These are phyloP conservation scores for Notodonta ziczac DNA, from an alignment of 2,888 invertebrate species.

Conservation along the genomic window DNA sequence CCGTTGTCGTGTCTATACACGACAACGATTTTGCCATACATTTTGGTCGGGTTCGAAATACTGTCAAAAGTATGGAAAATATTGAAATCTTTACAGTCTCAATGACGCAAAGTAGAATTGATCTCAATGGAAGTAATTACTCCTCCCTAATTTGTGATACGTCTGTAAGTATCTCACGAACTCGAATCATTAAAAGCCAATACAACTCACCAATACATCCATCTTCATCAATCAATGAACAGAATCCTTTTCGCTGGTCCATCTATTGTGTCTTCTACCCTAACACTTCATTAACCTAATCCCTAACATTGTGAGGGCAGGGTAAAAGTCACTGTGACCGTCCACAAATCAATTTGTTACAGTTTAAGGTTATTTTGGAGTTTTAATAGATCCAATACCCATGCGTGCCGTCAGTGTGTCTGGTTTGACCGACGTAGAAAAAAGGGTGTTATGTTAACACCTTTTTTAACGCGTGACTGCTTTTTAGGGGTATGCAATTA, in stretches of 20 bases:
- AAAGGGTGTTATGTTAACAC: neutral
- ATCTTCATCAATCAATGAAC: constrained; percentile 53
- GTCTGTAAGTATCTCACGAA: constrained; percentile 19
- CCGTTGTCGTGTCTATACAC: too few species aligned
- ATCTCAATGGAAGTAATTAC: too few species aligned
- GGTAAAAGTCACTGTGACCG: constrained; percentile 32
- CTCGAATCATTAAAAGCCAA: constrained; percentile 17
- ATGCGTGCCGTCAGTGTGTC: constrained; percentile 43
- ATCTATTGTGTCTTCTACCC: constrained; percentile 41
- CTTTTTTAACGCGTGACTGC: constrained; percentile 1
- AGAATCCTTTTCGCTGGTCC: constrained; percentile 37
- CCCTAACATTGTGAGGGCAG: constrained; percentile 26
- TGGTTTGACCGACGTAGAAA: constrained; percentile 10
- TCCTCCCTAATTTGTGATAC: neutral
- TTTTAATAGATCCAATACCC: constrained; percentile 25
- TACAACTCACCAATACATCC: constrained; percentile 30
- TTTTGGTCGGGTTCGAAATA: too few species aligned
- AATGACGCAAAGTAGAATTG: too few species aligned
- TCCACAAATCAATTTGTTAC: constrained; percentile 43
- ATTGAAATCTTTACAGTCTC: too few species aligned
- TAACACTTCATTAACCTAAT: constrained; percentile 45
- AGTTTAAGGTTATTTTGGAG: constrained; percentile 26
- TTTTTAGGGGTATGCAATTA: constrained; percentile 5
- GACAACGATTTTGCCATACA: too few species aligned
- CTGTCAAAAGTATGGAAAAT: too few species aligned